Evolutionary conservation across 2,888 invertebrate species (phyloP).

Genomic region (Acleris cristana): DNA sequence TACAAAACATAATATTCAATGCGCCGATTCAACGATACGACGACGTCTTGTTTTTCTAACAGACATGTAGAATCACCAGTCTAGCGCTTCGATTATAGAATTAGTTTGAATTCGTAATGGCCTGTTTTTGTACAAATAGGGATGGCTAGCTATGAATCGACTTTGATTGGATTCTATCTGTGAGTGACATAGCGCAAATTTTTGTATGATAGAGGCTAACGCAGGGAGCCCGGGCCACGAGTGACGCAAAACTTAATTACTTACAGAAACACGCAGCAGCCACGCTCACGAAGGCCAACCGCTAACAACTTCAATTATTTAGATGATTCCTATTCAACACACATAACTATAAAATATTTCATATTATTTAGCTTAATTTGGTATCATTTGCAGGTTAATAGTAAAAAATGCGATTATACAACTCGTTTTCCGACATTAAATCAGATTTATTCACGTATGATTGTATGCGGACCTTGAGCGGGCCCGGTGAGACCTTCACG

Average conservation of each 20-base stretch:
- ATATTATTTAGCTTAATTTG: slow-evolving; percentile 64
- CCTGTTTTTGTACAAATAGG: slow-evolving; percentile 29
- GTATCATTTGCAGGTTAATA: slow-evolving; percentile 61
- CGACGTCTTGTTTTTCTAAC: slow-evolving; percentile 7
- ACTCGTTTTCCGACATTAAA: slow-evolving; percentile 74
- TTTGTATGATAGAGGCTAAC: slow-evolving; percentile 74
- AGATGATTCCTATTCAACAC: slow-evolving; percentile 65
- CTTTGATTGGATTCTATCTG: slow-evolving; percentile 40
- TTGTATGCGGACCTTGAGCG: slow-evolving; percentile 82
- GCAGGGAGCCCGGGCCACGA: slow-evolving; percentile 75
- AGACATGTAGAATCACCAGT: slow-evolving; percentile 14
- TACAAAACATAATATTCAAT: no score
- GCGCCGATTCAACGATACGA: not conserved
- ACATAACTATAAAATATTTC: slow-evolving; percentile 65
- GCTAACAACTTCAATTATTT: slow-evolving; percentile 77
- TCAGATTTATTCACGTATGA: slow-evolving; percentile 80
- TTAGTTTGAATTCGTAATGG: slow-evolving; percentile 22
- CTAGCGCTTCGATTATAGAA: slow-evolving; percentile 16
- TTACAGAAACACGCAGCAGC: slow-evolving; percentile 76
- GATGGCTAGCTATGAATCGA: slow-evolving; percentile 23
- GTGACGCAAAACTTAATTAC: slow-evolving; percentile 83
- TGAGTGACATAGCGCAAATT: slow-evolving; percentile 72
- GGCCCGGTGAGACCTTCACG: slow-evolving; percentile 80
- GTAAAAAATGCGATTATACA: slow-evolving; percentile 69
- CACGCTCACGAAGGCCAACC: slow-evolving; percentile 72